A percentile compares a stretch with the other conserved stretches of the same genome.
Conservation (phyloP, 2,888 invertebrate genomes). For the Hydrotaea diabolus region DNA sequence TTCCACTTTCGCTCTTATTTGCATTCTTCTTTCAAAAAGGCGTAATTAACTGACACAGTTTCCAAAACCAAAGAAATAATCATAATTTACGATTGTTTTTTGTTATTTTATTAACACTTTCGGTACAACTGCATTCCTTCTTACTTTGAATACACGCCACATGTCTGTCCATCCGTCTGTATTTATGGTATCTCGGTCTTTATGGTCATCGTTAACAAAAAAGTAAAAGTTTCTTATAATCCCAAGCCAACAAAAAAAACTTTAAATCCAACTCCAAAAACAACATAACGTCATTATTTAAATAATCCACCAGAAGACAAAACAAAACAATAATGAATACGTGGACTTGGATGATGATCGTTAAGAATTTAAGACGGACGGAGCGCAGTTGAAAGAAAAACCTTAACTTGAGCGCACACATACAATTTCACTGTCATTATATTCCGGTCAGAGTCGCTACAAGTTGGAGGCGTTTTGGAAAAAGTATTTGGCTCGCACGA, state of each 20-base stretch:
- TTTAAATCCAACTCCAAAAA: background rate
- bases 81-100: conserved; percentile 21
- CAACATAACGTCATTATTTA: conserved; percentile 25
- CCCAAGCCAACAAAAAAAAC: too few relatives aligned
- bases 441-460: conserved; percentile 47
- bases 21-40: conserved; percentile 8
- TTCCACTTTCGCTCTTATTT: conserved; percentile 36
- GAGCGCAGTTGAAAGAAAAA: background rate
- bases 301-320: conserved; percentile 39
- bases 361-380: conserved; percentile 5
- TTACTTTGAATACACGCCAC: background rate
- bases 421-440: conserved; percentile 64
- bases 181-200: background rate
- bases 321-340: conserved; percentile 22
- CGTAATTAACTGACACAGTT: conserved; percentile 18
- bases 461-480: conserved; percentile 61
- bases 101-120: conserved; percentile 1
- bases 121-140: conserved; percentile 1
- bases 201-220: conserved; percentile 15
- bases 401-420: background rate
- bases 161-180: background rate
- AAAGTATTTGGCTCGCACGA: background rate
- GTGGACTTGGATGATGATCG: background rate
- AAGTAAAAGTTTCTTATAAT: conserved; percentile 35
- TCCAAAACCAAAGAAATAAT: conserved; percentile 1